These are phyloP conservation scores for Nasonia vitripennis DNA, from an alignment of 1,140 invertebrate species.

Conservation along the genomic window DNA sequence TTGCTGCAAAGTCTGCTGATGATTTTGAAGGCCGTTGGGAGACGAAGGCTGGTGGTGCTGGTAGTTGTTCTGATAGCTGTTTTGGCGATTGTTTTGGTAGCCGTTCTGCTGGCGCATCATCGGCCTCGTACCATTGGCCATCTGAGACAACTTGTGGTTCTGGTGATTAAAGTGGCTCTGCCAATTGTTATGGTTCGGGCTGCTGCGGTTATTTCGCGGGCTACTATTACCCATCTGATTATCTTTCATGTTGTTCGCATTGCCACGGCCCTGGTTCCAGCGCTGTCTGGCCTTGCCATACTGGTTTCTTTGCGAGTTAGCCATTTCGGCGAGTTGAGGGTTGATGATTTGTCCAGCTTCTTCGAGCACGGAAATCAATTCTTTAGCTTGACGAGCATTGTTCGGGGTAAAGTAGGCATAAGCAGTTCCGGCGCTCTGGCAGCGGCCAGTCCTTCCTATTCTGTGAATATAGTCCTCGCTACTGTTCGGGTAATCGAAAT, in stretches of 20 bases:
- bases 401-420: constrained; percentile 97
- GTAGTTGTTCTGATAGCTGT: constrained; percentile 64
- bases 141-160: constrained; percentile 53
- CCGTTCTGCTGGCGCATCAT: constrained; percentile 66
- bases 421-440: constrained; percentile 94
- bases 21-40: constrained; percentile 50
- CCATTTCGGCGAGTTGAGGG: constrained; percentile 81
- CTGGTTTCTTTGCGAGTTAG: constrained; percentile 72
- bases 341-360: constrained; percentile 95
- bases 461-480: constrained; percentile 99
- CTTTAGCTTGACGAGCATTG: constrained; percentile 92
- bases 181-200: constrained; percentile 70
- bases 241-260: constrained; percentile 57
- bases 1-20: constrained; percentile 47
- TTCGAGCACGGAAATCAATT: constrained; percentile 90
- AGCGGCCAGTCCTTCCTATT: constrained; percentile 96
- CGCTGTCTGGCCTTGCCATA: constrained; percentile 74
- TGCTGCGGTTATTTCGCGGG: constrained; percentile 67
- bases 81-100: constrained; percentile 68
- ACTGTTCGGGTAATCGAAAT: constrained; percentile 98
- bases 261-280: constrained; percentile 73
- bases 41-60: constrained; percentile 57
- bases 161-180: constrained; percentile 59
- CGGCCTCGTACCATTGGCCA: constrained; percentile 51
- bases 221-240: constrained; percentile 70